Conservation (phyloP, 2,113 vertebrate species). For the Erinaceus europaeus region DNA sequence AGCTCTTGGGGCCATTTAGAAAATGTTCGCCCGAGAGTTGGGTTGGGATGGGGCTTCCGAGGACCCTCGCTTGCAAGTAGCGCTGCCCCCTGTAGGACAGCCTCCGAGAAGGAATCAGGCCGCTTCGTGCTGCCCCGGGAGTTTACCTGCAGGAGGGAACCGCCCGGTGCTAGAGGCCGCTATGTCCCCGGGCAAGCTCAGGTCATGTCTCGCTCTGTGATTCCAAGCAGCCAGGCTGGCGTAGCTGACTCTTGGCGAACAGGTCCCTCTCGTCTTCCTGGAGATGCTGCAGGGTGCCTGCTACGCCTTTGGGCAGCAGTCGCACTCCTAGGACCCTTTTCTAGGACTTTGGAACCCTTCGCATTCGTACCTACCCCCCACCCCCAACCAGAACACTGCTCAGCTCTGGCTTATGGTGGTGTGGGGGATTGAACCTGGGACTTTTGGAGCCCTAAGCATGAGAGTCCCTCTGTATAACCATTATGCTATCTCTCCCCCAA, state of each 20-base stretch:
- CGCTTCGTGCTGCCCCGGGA: background rate
- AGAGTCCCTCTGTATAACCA: no score
- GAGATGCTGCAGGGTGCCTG: background rate
- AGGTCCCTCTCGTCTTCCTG: background rate
- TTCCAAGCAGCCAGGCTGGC: constrained; percentile 6
- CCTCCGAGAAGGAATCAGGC: no score
- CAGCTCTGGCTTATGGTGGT: no score
- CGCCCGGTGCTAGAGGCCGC: background rate
- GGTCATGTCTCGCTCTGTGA: background rate
- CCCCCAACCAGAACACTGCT: no score
- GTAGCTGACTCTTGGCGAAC: constrained; percentile 16
- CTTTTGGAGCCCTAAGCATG: no score
- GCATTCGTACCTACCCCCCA: no score
- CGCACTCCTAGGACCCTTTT: background rate
- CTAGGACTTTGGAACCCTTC: background rate
- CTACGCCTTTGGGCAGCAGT: no score
- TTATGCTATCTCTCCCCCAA: no score
- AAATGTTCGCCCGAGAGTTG: background rate
- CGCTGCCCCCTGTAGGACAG: no score
- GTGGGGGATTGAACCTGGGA: no score
- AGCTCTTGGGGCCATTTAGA: background rate
- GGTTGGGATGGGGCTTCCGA: background rate
- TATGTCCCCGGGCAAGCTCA: constrained; percentile 10
- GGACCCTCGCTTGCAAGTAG: background rate
- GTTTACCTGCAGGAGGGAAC: constrained; percentile 16